Conservation (phyloP, 2,797 vertebrate genomes). For the Sebastes kiyomatsui region DNA sequence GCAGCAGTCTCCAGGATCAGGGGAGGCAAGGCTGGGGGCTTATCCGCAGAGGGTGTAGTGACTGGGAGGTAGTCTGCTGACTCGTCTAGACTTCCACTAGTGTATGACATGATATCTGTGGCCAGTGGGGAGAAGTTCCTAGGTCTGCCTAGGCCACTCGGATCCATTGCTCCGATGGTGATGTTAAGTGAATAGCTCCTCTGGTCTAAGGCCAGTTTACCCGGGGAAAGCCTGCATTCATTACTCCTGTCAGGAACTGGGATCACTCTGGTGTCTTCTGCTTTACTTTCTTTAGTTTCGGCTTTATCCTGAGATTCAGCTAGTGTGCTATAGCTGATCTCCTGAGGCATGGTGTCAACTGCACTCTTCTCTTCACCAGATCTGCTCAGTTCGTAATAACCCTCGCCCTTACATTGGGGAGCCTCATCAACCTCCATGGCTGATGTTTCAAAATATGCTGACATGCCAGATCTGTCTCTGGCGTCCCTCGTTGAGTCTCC, state of each 20-base stretch:
- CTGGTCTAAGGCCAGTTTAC: conserved; percentile 95
- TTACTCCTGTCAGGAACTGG: conserved; percentile 88
- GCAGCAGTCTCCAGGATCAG: conserved; percentile 84
- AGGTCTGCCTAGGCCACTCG: conserved; percentile 88
- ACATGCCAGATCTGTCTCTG: conserved; percentile 95
- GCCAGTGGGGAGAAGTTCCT: conserved; percentile 94
- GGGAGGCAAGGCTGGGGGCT: conserved; percentile 88
- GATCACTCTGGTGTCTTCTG: conserved; percentile 85
- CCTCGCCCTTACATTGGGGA: conserved; percentile 79
- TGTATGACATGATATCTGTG: conserved; percentile 96
- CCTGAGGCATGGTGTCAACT: conserved; percentile 68
- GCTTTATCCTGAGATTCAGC: conserved; percentile 78
- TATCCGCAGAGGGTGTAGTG: conserved; percentile 91
- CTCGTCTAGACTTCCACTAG: conserved; percentile 96
- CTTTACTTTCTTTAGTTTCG: conserved; percentile 50
- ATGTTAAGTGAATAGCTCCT: conserved; percentile 98
- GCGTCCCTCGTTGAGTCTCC: conserved; percentile 53
- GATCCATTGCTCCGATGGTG: conserved; percentile 92
- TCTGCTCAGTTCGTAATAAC: conserved; percentile 96
- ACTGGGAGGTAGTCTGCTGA: conserved; percentile 94
- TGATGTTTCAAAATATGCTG: conserved; percentile 98
- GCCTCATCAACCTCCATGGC: conserved; percentile 86
- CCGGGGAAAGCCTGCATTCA: conserved; percentile 90
- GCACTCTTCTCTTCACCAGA: conserved; percentile 81
- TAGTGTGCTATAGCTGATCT: conserved; percentile 89